Base-by-base conservation (phyloP, 2,797 vertebrate species). In the Hybognathus amarus region DNA sequence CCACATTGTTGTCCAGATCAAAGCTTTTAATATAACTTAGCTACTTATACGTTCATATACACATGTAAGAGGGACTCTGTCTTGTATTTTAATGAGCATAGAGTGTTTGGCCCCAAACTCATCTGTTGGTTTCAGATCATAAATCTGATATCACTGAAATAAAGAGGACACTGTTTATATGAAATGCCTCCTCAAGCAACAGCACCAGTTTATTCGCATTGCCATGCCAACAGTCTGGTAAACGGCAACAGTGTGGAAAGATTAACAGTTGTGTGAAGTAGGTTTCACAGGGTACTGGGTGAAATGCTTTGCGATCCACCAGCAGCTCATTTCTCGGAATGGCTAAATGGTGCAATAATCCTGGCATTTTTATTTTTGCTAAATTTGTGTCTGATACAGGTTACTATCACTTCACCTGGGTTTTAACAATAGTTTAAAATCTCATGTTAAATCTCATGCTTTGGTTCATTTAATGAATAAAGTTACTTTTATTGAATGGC, bases 171-270 rank as follows among this genome's bases (percentile, higher is more conserved):
- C 11, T 27, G 59, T 79, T 79, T 77, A 56, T 27, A 73, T 56
- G 54, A 56, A 59, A 79, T 64, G 17, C 66, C 69, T 79, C 38
- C 30, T 79, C 63, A 61, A 61, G 85, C 68, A 56, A 80, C 67
- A 27, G 70, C 50, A 27, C 18, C 33, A 27, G 66, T 74, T 84
- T 84, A 71, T 79, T 71, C 9, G 13, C 1, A 64, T 87, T 79
- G 36, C 77, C 79, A 84, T 84, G 73, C 59, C 54, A 73, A 69
- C 56, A 2, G 67, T 67, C 52, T 77, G 82, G 73, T 80, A 86
- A 86, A 86, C 40, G n/a, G 56, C 69, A 86, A 38, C 82, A 9
- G 82, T 56, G 61, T 84, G 78, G 86, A 79, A 83, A 66, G 70
- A 79, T 76, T 63, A 83, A 83, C 66, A 77, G 77, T 82, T 73